Base-by-base conservation (phyloP, 1,140 invertebrate species). In the Colletes gigas region DNA sequence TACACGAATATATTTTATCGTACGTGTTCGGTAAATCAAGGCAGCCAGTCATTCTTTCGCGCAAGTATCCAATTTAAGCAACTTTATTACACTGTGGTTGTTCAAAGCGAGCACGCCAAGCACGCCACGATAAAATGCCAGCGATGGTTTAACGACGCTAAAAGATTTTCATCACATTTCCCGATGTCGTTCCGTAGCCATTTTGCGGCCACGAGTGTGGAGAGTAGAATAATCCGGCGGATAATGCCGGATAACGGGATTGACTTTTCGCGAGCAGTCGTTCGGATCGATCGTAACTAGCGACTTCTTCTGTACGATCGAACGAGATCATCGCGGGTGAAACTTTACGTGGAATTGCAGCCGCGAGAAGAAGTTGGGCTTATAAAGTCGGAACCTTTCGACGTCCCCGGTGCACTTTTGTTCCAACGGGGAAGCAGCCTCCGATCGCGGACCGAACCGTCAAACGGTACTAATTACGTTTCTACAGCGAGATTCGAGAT, bases 281-380 rank as follows among this genome's bases (percentile, higher is more conserved):
- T 41, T 60, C 57, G 44, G 54, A 83, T 83, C 71, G 82, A 81
- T 81, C 19, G 66, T 15, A 82, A 83, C 63, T 54, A 55, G 19
- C 60, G 54, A n/a, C 55, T n/a, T n/a, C 12, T 41, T 60, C 74
- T 44, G 59, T 71, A 65, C 44, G 39, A 54, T 72, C 78, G 55
- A 76, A 76, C 71, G 78, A 59, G 66, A 70, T 41, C 70, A 81
- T 81, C 75, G 75, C 60, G n/a, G 57, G 70, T 47, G 66, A 67
- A 77, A 67, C 57, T 81, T 81, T 10, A 5, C 14, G 30, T 30
- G 30, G 30, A 30, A 30, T 30, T 57, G 14, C 15, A n/a, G 17
- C 8, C 17, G 1, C 30, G 30, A 30, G 14, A 57, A 57, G 17
- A 7, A 57, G n/a, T 21, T 59, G 5, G 3, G n/a, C 57, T 57